Conservation (phyloP, 2,797 vertebrate genomes). For the Mallotus villosus region DNA sequence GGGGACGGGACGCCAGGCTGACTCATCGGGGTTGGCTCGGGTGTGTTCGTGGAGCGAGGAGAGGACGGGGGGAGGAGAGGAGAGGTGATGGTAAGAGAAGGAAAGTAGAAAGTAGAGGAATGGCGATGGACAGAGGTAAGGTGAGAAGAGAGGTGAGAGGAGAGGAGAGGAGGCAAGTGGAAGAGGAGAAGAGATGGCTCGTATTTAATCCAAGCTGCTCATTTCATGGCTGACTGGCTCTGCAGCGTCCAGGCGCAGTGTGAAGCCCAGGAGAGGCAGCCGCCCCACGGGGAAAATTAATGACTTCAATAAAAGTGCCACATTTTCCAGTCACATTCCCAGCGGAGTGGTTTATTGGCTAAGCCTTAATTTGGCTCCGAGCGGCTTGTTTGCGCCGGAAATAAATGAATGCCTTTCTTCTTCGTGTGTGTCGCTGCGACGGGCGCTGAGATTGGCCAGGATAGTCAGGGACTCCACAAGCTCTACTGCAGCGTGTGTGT, state of each 20-base stretch:
- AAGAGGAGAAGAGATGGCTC: constrained; percentile 29
- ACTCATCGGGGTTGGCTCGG: too few relatives aligned
- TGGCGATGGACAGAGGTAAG: background rate
- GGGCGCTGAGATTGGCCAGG: background rate
- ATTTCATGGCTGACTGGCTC: constrained; percentile 64
- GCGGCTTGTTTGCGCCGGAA: constrained; percentile 48
- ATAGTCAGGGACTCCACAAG: background rate
- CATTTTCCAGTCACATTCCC: constrained; percentile 58
- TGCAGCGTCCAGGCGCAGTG: constrained; percentile 39
- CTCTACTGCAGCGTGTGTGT: background rate
- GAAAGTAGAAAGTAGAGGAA: background rate
- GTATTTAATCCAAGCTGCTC: constrained; percentile 64
- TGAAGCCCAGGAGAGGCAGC: constrained; percentile 36
- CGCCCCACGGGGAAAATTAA: constrained; percentile 69
- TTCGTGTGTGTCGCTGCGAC: background rate
- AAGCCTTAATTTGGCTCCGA: constrained; percentile 58
- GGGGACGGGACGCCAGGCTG: too few relatives aligned
- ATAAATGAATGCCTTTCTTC: constrained; percentile 24
- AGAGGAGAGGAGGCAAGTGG: background rate
- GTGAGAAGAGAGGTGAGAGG: constrained; percentile 1
- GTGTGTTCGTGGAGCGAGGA: too few relatives aligned
- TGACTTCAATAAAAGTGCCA: constrained; percentile 73
- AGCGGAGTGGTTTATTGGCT: constrained; percentile 54
- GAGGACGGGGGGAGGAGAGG: background rate
- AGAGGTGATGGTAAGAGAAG: constrained; percentile 2